Evolutionary conservation across 2,888 invertebrate species (phyloP).

Genomic region (Andrena bicolor): DNA sequence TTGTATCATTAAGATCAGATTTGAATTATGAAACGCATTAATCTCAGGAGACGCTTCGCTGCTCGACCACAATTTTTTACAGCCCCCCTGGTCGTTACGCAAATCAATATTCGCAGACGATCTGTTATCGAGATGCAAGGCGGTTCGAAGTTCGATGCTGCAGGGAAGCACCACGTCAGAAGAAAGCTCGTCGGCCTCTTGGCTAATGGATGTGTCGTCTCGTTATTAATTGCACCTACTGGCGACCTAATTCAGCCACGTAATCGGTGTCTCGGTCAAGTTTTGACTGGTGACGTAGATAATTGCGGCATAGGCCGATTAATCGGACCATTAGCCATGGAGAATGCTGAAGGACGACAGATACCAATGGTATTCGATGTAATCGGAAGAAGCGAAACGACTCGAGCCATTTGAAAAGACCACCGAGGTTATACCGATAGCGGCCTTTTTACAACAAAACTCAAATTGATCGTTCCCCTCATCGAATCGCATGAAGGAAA

Average conservation of each 20-base stretch:
- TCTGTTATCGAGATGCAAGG: conserved; percentile 54
- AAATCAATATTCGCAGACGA: conserved; percentile 57
- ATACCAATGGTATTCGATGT: conserved; percentile 67
- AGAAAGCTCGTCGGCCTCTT: conserved; percentile 26
- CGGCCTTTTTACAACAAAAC: conserved; percentile 42
- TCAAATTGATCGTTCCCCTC: conserved; percentile 39
- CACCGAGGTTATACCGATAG: conserved; percentile 64
- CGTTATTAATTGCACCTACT: conserved; percentile 71
- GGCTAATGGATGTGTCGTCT: conserved; percentile 70
- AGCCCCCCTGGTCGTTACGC: conserved; percentile 19
- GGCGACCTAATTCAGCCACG: conserved; percentile 69
- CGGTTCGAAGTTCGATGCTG: conserved; percentile 45
- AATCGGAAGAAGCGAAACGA: conserved; percentile 56
- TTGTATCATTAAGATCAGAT: conserved; percentile 34
- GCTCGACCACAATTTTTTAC: conserved; percentile 8
- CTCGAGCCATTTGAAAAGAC: conserved; percentile 54
- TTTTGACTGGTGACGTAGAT: conserved; percentile 68
- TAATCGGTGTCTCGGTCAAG: conserved; percentile 69
- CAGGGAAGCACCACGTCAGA: conserved; percentile 37
- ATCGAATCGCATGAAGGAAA: conserved; percentile 22
- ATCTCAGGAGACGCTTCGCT: conserved; percentile 22
- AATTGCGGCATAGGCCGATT: conserved; percentile 69
- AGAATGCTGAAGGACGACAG: conserved; percentile 64
- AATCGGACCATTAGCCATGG: conserved; percentile 74
- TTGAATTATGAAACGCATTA: conserved; percentile 46